Percentiles rank a stretch among this genome's conserved stretches.
Evolutionary conservation across 2,888 invertebrate genomes (phyloP).

Genomic region (Clistopyga incitator): DNA sequence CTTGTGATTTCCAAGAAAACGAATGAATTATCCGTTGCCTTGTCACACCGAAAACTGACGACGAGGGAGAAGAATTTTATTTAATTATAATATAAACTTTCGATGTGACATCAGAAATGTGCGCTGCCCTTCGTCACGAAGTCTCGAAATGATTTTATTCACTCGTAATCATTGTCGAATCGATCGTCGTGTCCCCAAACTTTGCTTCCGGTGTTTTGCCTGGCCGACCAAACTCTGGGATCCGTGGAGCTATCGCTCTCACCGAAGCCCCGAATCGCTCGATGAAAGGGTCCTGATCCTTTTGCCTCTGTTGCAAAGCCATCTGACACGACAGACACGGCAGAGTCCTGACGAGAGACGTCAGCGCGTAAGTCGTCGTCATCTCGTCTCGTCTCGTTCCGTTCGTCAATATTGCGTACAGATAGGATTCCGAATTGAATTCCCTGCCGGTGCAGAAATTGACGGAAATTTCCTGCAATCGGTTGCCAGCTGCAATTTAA

Average conservation of each 20-base stretch:
- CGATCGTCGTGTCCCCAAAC: constrained; percentile 77
- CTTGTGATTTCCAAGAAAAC: too few species aligned
- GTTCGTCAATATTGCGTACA: constrained; percentile 59
- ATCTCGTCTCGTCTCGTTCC: constrained; percentile 29
- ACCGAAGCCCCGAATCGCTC: constrained; percentile 77
- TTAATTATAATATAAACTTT: too few species aligned
- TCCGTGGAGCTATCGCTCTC: constrained; percentile 70
- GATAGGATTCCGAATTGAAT: constrained; percentile 50
- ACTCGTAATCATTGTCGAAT: too few species aligned
- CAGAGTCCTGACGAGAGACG: too few species aligned
- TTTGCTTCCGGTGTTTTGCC: constrained; percentile 71
- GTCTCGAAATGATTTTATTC: too few species aligned
- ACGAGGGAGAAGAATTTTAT: too few species aligned
- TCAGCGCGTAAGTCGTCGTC: constrained; percentile 24
- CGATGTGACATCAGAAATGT: too few species aligned
- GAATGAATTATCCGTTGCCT: too few species aligned
- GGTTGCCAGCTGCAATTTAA: constrained; percentile 31
- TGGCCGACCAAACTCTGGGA: constrained; percentile 69
- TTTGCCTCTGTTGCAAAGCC: constrained; percentile 43
- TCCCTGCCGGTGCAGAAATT: constrained; percentile 29
- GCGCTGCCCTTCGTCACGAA: too few species aligned
- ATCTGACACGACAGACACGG: too few species aligned
- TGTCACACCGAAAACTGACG: too few species aligned
- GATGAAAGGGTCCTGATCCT: constrained; percentile 66
- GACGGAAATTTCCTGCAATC: constrained; percentile 11